Percentiles rank a stretch among this genome's conserved stretches.
These are phyloP conservation scores for Epiblema foenella DNA, from an alignment of 2,888 invertebrate genomes.

Conservation along the genomic window DNA sequence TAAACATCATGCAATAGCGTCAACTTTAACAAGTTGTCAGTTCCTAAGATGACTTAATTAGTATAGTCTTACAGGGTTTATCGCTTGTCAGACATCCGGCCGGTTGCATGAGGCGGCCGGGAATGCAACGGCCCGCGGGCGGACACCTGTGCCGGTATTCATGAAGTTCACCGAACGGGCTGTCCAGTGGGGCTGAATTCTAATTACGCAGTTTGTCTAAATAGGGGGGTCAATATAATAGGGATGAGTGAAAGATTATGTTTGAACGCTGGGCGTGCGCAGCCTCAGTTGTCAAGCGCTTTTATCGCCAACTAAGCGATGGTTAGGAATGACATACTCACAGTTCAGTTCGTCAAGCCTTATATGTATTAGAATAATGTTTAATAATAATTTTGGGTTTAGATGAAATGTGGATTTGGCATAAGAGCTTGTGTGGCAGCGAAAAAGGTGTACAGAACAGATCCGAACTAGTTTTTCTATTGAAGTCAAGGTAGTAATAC, in stretches of 20 bases:
- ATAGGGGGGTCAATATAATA: background rate
- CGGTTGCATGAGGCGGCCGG: constrained; percentile 39
- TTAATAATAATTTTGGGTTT: no score
- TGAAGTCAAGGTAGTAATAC: background rate
- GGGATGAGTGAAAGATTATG: background rate
- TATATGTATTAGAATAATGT: no score
- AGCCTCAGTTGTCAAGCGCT: background rate
- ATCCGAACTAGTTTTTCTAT: no score
- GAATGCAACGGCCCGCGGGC: constrained; percentile 43
- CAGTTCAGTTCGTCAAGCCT: no score
- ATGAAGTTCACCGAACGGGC: background rate
- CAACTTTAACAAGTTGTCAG: background rate
- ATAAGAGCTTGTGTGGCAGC: no score
- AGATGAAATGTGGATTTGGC: no score
- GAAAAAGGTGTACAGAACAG: no score
- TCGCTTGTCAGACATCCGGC: constrained; percentile 45
- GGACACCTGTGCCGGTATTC: constrained; percentile 43
- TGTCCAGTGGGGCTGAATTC: background rate
- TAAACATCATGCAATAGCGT: background rate
- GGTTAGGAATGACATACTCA: background rate
- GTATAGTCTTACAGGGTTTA: constrained; percentile 18
- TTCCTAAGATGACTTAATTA: constrained; percentile 9
- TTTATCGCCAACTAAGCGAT: constrained; percentile 2
- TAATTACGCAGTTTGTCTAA: background rate
- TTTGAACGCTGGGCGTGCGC: background rate